Conservation (phyloP, 1,140 invertebrate genomes). For the Halotydeus destructor region DNA sequence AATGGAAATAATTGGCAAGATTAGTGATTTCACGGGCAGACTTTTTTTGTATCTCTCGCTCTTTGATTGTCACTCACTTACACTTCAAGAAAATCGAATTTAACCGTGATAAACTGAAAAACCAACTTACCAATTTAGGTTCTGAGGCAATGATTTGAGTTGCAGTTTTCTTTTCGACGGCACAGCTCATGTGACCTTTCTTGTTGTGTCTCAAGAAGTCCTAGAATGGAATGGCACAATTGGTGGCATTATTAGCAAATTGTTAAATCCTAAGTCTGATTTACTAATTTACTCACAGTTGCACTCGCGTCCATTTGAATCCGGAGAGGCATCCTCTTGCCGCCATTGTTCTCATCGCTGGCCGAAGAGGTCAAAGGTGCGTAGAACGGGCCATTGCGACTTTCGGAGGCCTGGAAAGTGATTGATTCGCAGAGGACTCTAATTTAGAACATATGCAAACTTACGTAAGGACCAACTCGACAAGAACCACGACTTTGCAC, state of each 20-base stretch:
- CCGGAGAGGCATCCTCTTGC: conserved; percentile 2
- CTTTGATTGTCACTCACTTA: too few species aligned
- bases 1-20: too few species aligned
- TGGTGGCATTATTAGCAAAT: not conserved
- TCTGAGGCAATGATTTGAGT: conserved; percentile 56
- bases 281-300: conserved; percentile 29
- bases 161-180: conserved; percentile 57
- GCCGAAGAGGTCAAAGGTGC: conserved; percentile 8
- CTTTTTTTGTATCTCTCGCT: too few species aligned
- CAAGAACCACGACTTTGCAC: conserved; percentile 8
- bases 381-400: conserved; percentile 9
- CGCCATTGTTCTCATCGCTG: conserved; percentile 4
- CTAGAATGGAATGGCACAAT: conserved; percentile 9
- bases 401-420: conserved; percentile 16
- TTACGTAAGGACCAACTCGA: not conserved
- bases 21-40: too few species aligned
- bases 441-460: not conserved
- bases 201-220: conserved; percentile 48
- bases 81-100: not conserved
- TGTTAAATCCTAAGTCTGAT: not conserved
- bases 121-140: conserved; percentile 32
- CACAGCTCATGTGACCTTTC: conserved; percentile 57
- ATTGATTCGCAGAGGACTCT: conserved; percentile 38
- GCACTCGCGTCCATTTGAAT: conserved; percentile 8
- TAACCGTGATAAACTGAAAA: not conserved